Base-by-base conservation (phyloP, 2,888 invertebrate genomes). In the Acronicta aceris region DNA sequence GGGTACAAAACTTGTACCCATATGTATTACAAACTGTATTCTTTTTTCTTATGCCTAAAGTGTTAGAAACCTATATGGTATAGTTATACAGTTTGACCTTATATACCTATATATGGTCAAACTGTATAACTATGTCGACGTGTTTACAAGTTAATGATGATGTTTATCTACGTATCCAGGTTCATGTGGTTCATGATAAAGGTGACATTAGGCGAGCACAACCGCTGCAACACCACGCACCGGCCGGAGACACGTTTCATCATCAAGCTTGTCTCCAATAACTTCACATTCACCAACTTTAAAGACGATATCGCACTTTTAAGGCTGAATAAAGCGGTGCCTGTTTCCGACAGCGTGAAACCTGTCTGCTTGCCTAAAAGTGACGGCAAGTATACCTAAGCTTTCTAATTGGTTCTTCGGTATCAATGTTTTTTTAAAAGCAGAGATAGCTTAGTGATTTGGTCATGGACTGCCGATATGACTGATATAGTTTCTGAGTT, bases 151-250 rank as follows among this genome's bases (percentile, higher is more conserved):
- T 10, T 7, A 10, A 33, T 33, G 9, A 2, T 36, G 33, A 36
- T n/a, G n/a, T 30, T 13, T 38, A 38, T 36, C 13, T 36, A 36
- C 36, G 13, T 38, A n/a, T 50, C 60, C 92, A 97, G 97, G 63
- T 97, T 98, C 84, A 97, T 98, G 97, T 98, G 98, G 98, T 98
- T 98, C 90, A 97, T 98, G 97, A 97, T 98, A 83, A 97, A 97
- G 90, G 97, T 98, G 61, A 97, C 97, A 0, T 96, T 98, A 65
- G 98, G 98, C 0, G 98, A 98, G 85, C 98, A 98, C 85, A 97
- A 98, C 87, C 96, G 97, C 41, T 98, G 98, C 88, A 96, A 96
- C 81, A 96, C 96, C 65, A 96, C 96, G 36, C 95, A 95, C 54
- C 95, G 96, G 12, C 97, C 97, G 0, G 97, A 97, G 84, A 96